A percentile compares a stretch with the other conserved stretches of the same genome.
Conservation (phyloP, 2,888 invertebrate species). For the Spisula solida region DNA sequence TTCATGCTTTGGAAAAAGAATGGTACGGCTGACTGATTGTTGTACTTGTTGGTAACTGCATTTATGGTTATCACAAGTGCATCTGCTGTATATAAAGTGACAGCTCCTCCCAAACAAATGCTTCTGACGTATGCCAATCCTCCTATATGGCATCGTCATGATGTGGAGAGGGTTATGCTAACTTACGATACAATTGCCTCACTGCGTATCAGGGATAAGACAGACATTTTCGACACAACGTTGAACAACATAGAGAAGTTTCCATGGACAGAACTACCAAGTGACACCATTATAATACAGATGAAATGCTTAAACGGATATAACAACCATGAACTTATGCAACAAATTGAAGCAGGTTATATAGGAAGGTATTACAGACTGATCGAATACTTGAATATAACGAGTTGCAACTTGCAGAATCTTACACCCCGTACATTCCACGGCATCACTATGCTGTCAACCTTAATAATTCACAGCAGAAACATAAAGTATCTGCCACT, state of each 20-base stretch:
- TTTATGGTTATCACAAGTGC: not conserved
- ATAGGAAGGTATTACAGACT: slow-evolving; percentile 23
- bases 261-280: slow-evolving; percentile 6
- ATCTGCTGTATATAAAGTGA: not conserved
- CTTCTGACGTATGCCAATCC: slow-evolving; percentile 8
- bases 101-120: not conserved
- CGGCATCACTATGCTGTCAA: slow-evolving; percentile 2
- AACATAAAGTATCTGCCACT: not conserved
- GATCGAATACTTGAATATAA: slow-evolving; percentile 16
- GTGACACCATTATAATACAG: not conserved
- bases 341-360: slow-evolving; percentile 30
- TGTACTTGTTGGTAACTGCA: not conserved
- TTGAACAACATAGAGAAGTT: slow-evolving; percentile 8
- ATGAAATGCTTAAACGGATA: slow-evolving; percentile 1
- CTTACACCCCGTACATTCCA: not conserved
- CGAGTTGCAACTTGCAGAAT: not conserved
- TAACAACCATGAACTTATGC: not conserved
- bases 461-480: slow-evolving; percentile 16
- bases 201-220: not conserved
- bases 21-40: not conserved
- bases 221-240: not conserved
- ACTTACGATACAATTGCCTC: not conserved
- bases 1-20: not conserved
- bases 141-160: slow-evolving; percentile 22
- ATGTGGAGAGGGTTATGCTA: not conserved